phyloP scores from a whole-genome alignment of 2,113 vertebrate species.

The Megalops atlanticus region DNA sequence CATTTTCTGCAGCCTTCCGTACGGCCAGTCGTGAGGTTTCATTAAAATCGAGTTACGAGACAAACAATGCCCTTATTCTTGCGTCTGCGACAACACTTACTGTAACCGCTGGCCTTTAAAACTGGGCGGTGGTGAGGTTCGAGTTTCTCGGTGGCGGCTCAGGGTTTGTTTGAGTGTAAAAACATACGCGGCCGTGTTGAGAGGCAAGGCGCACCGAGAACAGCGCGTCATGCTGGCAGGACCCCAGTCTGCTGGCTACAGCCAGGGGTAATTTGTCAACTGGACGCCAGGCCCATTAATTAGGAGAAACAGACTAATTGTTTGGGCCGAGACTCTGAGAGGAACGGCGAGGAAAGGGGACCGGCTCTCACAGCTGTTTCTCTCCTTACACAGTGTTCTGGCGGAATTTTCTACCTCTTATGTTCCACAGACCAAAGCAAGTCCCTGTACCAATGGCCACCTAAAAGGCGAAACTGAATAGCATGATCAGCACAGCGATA shows the following conservation, averaged over 20 bases:
- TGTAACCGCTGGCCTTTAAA: neutral
- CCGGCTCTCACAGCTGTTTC: neutral
- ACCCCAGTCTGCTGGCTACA: neutral
- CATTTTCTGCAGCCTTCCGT: neutral
- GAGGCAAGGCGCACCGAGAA: neutral
- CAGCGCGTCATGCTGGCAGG: neutral
- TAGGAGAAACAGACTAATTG: slow-evolving; percentile 12
- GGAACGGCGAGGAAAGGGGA: neutral
- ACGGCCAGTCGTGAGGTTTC: neutral
- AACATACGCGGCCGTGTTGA: neutral
- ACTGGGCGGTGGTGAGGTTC: neutral
- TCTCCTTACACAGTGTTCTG: neutral
- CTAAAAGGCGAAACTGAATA: neutral
- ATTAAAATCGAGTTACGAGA: slow-evolving; percentile 20
- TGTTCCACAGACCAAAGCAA: neutral
- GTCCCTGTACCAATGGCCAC: neutral
- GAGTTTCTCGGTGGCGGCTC: neutral
- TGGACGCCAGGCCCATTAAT: neutral
- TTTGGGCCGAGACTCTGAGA: neutral
- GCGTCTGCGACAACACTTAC: neutral
- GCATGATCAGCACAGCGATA: neutral
- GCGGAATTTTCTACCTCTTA: neutral
- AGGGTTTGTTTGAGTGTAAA: neutral
- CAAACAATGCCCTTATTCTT: neutral
- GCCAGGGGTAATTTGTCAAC: neutral